phyloP scores from a whole-genome alignment of 2,888 invertebrate genomes.

The Toxonevra muliebris region DNA sequence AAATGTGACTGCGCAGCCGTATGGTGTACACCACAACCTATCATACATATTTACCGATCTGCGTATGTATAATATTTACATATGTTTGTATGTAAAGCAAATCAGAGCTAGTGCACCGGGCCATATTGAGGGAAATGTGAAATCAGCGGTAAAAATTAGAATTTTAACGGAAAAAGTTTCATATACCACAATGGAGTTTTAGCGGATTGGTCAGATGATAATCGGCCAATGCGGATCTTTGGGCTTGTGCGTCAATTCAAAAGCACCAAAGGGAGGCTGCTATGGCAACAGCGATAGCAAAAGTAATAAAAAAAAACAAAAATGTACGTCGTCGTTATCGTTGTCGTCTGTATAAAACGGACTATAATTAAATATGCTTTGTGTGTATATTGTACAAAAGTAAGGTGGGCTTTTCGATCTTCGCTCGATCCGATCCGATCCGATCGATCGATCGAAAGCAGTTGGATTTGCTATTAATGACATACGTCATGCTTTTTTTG shows the following conservation, averaged over 20 bases:
- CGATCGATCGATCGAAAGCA: too few species aligned
- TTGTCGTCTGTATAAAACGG: too few species aligned
- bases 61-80: neutral
- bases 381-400: too few species aligned
- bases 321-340: too few species aligned
- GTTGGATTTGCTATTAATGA: neutral
- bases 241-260: neutral
- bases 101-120: conserved; percentile 16
- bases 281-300: neutral
- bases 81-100: neutral
- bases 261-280: neutral
- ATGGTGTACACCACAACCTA: neutral
- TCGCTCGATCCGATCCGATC: too few species aligned
- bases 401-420: too few species aligned
- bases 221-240: neutral
- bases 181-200: neutral
- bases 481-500: neutral
- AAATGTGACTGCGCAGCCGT: conserved; percentile 6
- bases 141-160: conserved; percentile 18
- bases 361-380: too few species aligned
- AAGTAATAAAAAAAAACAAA: too few species aligned
- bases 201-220: too few species aligned
- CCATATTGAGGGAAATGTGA: neutral
- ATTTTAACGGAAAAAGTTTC: conserved; percentile 28
- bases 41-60: neutral